Evolutionary conservation across 2,797 vertebrate species (phyloP).

Genomic region (Danio aesculapii): DNA sequence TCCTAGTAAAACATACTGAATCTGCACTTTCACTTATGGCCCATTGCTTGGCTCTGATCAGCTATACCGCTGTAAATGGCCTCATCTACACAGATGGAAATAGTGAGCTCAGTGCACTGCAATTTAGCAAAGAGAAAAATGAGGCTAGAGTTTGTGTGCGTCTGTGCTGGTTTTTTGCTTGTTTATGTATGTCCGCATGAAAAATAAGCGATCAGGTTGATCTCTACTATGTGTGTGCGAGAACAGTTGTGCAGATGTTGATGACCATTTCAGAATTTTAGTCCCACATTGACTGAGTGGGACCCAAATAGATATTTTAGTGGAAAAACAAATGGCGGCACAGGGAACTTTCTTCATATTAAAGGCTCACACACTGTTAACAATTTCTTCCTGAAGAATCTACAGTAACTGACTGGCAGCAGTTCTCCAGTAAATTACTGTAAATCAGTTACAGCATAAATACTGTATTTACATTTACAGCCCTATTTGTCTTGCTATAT

Average conservation of each 20-base stretch:
- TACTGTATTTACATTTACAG: too few relatives aligned
- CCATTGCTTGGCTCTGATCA: constrained; percentile 20
- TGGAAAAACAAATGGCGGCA: background rate
- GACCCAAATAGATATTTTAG: background rate
- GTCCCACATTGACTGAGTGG: background rate
- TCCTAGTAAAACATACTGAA: constrained; percentile 21
- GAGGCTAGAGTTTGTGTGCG: constrained; percentile 2
- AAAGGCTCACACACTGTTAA: too few relatives aligned
- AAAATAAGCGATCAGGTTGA: constrained; percentile 19
- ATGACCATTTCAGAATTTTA: background rate
- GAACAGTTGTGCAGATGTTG: background rate
- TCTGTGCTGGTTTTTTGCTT: constrained; percentile 12
- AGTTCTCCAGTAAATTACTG: too few relatives aligned
- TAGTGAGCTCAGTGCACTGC: constrained; percentile 3
- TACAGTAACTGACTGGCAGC: too few relatives aligned
- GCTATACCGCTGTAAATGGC: background rate
- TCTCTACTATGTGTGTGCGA: background rate
- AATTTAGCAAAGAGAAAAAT: constrained; percentile 19
- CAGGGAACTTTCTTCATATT: too few relatives aligned
- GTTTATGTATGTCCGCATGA: constrained; percentile 1
- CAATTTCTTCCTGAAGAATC: too few relatives aligned
- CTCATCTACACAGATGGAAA: constrained; percentile 13
- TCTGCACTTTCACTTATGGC: constrained; percentile 11
- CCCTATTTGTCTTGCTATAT: too few relatives aligned
- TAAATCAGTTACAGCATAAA: too few relatives aligned